Percentiles rank a stretch among this genome's conserved stretches.
Conservation (phyloP, 2,113 vertebrate genomes). For the Misgurnus mizolepis region DNA sequence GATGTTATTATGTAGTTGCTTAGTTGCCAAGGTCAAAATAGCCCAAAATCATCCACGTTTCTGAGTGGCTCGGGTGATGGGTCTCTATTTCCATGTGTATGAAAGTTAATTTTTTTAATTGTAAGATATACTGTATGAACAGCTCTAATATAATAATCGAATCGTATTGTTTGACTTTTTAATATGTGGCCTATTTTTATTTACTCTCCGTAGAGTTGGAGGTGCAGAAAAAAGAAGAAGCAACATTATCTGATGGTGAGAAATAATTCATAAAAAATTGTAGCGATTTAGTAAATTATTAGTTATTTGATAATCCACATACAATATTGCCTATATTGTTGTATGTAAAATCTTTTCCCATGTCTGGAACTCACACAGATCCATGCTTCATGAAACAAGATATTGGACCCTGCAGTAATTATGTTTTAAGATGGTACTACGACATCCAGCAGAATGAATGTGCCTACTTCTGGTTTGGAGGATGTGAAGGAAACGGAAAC, state of each 20-base stretch:
- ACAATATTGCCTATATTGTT: background rate
- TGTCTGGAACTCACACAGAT: slow-evolving; percentile 60
- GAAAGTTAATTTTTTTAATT: too few species aligned
- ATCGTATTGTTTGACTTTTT: background rate
- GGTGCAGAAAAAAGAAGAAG: background rate
- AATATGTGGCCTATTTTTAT: background rate
- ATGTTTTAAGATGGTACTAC: slow-evolving; percentile 79
- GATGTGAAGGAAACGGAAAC: slow-evolving; percentile 82
- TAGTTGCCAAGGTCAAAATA: too few species aligned
- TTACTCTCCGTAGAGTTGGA: background rate
- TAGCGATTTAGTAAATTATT: too few species aligned
- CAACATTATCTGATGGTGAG: background rate
- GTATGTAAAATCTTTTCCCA: background rate
- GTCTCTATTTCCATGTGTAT: too few species aligned
- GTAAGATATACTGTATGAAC: too few species aligned
- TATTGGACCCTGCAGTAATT: slow-evolving; percentile 73
- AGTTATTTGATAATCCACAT: background rate
- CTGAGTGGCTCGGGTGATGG: too few species aligned
- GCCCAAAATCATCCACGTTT: too few species aligned
- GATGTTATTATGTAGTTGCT: too few species aligned
- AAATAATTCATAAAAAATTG: background rate
- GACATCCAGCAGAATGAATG: slow-evolving; percentile 67
- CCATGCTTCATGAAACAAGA: slow-evolving; percentile 67
- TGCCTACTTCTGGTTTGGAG: slow-evolving; percentile 80
- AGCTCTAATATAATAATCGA: too few species aligned